These are phyloP conservation scores for Alentia gelatinosa DNA, from an alignment of 2,888 invertebrate species.

Conservation along the genomic window DNA sequence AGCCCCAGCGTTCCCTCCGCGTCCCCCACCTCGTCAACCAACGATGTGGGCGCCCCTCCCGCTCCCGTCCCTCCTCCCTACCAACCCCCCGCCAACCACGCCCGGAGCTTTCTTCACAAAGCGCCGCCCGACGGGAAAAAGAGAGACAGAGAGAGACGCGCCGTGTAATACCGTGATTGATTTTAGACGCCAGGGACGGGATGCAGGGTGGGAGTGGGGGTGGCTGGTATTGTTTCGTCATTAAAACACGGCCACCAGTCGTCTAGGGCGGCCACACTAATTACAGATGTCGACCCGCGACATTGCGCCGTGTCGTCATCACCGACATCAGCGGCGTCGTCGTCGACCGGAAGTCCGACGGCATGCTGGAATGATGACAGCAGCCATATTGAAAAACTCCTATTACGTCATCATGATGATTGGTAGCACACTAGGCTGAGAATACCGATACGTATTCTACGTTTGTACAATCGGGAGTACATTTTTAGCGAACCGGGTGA, in stretches of 20 bases:
- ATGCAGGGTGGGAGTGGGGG: not conserved
- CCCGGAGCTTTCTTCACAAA: not conserved
- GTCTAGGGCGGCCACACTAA: not conserved
- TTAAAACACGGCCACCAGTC: not conserved
- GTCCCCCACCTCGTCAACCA: not conserved
- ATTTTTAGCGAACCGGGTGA: too few relatives aligned
- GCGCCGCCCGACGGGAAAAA: not conserved
- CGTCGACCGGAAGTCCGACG: not conserved
- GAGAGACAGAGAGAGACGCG: not conserved
- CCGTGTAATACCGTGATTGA: conserved; percentile 27
- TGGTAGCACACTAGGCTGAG: too few relatives aligned
- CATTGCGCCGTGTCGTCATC: not conserved
- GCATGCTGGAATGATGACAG: too few relatives aligned
- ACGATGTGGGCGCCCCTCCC: not conserved
- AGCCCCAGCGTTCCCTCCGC: not conserved
- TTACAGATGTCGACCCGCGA: not conserved
- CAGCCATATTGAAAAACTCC: too few relatives aligned
- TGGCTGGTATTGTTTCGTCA: conserved; percentile 6
- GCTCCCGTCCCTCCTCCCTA: not conserved
- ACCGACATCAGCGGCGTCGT: not conserved
- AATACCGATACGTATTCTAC: too few relatives aligned
- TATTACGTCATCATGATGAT: too few relatives aligned
- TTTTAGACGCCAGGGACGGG: not conserved
- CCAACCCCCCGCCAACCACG: not conserved
- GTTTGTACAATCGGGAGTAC: too few relatives aligned